phyloP scores from a whole-genome alignment of 1,140 invertebrate species.

The Fragariocoptes setiger region DNA sequence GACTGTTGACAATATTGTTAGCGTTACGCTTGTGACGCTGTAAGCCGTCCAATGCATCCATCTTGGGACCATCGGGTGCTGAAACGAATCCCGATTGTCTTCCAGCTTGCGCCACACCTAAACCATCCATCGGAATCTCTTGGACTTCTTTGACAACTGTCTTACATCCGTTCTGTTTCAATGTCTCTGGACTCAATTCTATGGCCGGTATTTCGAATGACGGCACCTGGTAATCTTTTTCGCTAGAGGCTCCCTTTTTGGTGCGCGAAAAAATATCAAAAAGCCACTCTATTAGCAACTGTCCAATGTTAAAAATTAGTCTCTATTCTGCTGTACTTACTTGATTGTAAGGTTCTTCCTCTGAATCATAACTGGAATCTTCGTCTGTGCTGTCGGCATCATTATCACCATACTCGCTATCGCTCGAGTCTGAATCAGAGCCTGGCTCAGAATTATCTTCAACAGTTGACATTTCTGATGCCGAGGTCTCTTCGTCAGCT shows the following conservation, averaged over 20 bases:
- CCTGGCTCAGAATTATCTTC: background rate
- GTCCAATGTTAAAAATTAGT: too few relatives aligned
- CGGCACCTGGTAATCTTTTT: background rate
- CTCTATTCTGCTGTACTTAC: too few relatives aligned
- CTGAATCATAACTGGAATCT: background rate
- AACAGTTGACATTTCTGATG: background rate
- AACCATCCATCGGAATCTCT: background rate
- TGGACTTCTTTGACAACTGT: slow-evolving; percentile 3
- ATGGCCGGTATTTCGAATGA: slow-evolving; percentile 1
- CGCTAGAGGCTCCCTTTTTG: background rate
- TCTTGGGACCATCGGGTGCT: background rate
- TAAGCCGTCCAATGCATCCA: background rate
- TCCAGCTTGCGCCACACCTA: background rate
- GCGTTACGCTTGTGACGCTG: background rate
- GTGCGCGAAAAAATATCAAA: too few relatives aligned
- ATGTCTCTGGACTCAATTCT: slow-evolving; percentile 1
- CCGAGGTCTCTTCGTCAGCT: background rate
- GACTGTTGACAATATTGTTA: background rate
- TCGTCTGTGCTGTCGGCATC: background rate
- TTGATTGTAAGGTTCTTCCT: background rate
- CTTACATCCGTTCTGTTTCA: slow-evolving; percentile 1
- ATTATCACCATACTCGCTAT: background rate
- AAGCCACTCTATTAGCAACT: too few relatives aligned
- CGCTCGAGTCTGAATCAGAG: background rate
- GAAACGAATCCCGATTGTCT: background rate